These are phyloP conservation scores for Limnodromus scolopaceus DNA, from an alignment of 2,797 vertebrate species.

Conservation along the genomic window DNA sequence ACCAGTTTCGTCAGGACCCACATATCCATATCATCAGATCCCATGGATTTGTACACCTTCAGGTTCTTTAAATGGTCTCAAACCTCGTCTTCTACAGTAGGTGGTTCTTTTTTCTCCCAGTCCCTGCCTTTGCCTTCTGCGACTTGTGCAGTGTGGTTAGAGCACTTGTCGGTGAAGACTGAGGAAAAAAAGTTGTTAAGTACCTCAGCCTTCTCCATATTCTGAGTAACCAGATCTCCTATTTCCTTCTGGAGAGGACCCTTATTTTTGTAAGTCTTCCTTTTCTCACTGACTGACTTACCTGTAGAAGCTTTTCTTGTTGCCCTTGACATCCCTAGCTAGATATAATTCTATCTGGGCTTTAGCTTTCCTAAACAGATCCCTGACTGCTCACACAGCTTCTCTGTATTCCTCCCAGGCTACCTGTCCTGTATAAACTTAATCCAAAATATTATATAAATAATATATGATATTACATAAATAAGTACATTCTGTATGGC, in stretches of 20 bases:
- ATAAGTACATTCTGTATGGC: neutral
- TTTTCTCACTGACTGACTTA: neutral
- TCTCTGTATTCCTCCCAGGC: neutral
- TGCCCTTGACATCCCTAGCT: neutral
- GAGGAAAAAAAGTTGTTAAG: neutral
- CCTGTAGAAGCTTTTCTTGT: neutral
- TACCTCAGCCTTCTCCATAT: neutral
- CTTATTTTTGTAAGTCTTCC: neutral
- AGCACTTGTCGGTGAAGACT: neutral
- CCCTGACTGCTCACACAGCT: neutral
- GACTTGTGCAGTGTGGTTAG: neutral
- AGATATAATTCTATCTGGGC: neutral
- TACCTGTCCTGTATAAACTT: neutral
- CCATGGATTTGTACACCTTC: neutral
- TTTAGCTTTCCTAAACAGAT: neutral
- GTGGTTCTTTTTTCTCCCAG: neutral
- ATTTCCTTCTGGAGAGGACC: neutral
- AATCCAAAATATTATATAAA: neutral
- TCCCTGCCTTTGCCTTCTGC: neutral
- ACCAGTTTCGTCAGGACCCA: neutral
- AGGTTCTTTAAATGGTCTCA: neutral
- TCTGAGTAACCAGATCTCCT: neutral
- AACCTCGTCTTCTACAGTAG: neutral
- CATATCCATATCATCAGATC: neutral
- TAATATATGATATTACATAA: neutral